Base-by-base conservation (phyloP, 2,113 vertebrate species). In the Pituophis catenifer region DNA sequence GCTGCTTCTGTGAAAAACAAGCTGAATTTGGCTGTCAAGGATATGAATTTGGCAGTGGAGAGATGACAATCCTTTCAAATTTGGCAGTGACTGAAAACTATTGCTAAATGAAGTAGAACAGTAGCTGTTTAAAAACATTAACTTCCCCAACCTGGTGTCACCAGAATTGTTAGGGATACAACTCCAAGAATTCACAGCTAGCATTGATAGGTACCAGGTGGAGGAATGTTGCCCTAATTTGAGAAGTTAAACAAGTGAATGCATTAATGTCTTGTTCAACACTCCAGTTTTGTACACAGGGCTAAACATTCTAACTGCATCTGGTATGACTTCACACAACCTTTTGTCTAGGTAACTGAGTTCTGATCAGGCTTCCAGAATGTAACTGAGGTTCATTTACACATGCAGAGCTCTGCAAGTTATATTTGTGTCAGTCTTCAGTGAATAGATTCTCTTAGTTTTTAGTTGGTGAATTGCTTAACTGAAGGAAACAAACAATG, bases 301-400 rank as follows among this genome's bases (percentile, higher is more conserved):
- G 90, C 8, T 33, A 91, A 91, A 81, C 57, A 90, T 93, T 94
- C 92, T 91, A 0, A 0, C 53, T 95, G 94, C 95, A 93, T 91
- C 93, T 33, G 29, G 38, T 58, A 94, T 93, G 93, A 95, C 93
- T 93, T 90, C 94, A 94, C 89, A 81, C 93, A 94, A 92, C 89
- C 95, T 17, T 59, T 52, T 96, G 94, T 91, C 93, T 95, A 94
- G 94, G 93, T 94, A 81, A 94, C 96, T 96, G 93, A 96, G 94
- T 95, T 96, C 88, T 94, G 87, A 92, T 92, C 93, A 33, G 93
- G 75, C 96, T 95, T 93, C 92, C 89, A 90, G 94, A 94, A 91
- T 93, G 90, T 95, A 94, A 93, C 93, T 93, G 94, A 96, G 97
- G 94, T 93, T 94, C 94, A 97, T 94, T 59, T 53, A 54, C 95